Evolutionary conservation across 2,113 vertebrate genomes (phyloP).

Genomic region (Cololabis saira): DNA sequence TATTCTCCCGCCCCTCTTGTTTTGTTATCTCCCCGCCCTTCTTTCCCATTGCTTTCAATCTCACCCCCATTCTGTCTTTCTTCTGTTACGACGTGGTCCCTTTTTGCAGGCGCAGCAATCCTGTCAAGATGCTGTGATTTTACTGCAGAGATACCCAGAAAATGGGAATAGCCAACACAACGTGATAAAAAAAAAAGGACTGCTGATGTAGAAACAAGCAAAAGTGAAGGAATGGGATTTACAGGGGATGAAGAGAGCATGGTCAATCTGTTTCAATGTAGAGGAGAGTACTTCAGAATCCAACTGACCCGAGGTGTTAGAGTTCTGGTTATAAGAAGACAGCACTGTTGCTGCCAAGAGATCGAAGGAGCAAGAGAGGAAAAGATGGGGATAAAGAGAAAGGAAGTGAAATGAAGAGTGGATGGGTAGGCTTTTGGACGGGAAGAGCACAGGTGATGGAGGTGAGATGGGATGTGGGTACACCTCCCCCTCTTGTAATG

Average conservation of each 20-base stretch:
- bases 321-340: conserved; percentile 32
- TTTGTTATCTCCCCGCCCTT: conserved; percentile 8
- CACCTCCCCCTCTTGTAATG: conserved; percentile 32
- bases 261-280: background rate
- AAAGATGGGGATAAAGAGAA: conserved; percentile 1
- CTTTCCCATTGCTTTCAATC: conserved; percentile 29
- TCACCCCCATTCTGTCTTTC: conserved; percentile 61
- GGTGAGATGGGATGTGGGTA: conserved; percentile 3
- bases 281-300: conserved; percentile 13
- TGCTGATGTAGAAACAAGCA: background rate
- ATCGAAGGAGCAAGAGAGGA: conserved; percentile 3
- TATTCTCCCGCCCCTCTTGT: background rate
- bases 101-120: conserved; percentile 50
- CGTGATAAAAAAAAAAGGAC: conserved; percentile 1
- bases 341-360: conserved; percentile 47
- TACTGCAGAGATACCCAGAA: conserved; percentile 37
- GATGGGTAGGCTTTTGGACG: conserved; percentile 37
- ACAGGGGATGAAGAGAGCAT: background rate
- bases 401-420: conserved; percentile 12
- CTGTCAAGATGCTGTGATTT: conserved; percentile 42
- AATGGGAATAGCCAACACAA: conserved; percentile 39
- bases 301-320: conserved; percentile 15
- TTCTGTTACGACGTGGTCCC: conserved; percentile 21
- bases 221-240: background rate
- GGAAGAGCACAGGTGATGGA: conserved; percentile 10